Evolutionary conservation across 2,797 vertebrate genomes (phyloP).

Genomic region (Spinibarbus caldwelli): DNA sequence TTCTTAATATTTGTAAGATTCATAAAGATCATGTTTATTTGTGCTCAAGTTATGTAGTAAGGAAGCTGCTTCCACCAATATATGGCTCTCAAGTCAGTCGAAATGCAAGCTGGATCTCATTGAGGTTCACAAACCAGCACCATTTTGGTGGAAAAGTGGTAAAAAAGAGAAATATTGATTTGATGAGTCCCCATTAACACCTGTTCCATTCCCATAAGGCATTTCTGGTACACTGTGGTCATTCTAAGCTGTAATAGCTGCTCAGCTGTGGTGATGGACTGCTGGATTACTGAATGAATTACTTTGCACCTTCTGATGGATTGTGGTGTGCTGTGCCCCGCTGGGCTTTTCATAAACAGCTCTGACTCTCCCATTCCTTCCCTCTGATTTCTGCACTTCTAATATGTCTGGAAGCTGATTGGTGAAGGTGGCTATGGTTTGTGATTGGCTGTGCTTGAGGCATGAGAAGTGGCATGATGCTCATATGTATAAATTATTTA

Average conservation of each 20-base stretch:
- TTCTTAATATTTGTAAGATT: too few relatives aligned
- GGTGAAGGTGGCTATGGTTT: not conserved
- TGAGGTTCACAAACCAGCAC: not conserved
- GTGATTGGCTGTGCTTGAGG: not conserved
- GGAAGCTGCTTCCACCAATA: not conserved
- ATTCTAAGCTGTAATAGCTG: conserved; percentile 22
- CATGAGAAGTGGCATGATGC: not conserved
- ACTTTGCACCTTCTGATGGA: conserved; percentile 15
- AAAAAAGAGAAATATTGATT: conserved; percentile 8
- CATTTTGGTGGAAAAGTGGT: not conserved
- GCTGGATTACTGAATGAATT: not conserved
- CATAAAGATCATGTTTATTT: not conserved
- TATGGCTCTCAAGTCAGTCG: not conserved
- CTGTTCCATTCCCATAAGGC: conserved; percentile 3
- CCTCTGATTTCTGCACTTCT: not conserved
- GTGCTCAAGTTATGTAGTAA: not conserved
- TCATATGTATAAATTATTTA: not conserved
- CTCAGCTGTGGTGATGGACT: conserved; percentile 16
- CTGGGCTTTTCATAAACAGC: conserved; percentile 4
- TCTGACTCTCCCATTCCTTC: not conserved
- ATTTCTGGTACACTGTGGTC: conserved; percentile 4
- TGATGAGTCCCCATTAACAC: conserved; percentile 3
- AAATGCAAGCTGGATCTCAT: too few relatives aligned
- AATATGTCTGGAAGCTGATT: not conserved
- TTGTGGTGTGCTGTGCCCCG: not conserved